Conservation (phyloP, 2,113 vertebrate species). For the Mormoops blainvillei region DNA sequence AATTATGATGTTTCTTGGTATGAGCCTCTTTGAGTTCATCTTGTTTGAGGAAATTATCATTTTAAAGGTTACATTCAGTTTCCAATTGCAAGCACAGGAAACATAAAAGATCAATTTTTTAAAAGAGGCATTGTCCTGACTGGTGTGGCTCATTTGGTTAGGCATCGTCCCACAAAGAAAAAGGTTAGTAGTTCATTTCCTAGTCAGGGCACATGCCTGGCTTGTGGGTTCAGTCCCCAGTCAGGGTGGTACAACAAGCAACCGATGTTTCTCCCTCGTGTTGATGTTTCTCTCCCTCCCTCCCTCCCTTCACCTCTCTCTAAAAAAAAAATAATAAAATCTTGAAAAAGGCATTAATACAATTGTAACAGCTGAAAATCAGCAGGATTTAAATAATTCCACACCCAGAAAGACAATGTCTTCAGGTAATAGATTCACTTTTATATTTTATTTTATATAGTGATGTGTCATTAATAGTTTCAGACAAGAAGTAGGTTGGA, state of each 20-base stretch:
- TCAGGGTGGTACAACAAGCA: too few relatives aligned
- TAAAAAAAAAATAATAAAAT: too few relatives aligned
- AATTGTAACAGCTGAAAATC: not conserved
- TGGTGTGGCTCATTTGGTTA: too few relatives aligned
- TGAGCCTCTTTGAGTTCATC: not conserved
- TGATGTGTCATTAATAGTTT: not conserved
- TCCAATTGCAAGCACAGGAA: not conserved
- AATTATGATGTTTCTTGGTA: not conserved
- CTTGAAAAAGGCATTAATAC: not conserved
- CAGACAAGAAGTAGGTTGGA: not conserved
- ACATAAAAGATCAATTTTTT: not conserved
- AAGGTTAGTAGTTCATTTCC: too few relatives aligned
- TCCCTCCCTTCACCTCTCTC: too few relatives aligned
- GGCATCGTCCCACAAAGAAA: too few relatives aligned
- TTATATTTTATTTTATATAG: not conserved
- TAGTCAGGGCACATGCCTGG: too few relatives aligned
- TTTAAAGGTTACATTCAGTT: not conserved
- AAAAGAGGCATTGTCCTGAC: not conserved
- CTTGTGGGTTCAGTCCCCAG: too few relatives aligned
- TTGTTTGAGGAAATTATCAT: not conserved
- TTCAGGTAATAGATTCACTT: not conserved
- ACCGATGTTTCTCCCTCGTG: too few relatives aligned
- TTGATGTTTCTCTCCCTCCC: too few relatives aligned
- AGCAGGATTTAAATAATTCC: not conserved
- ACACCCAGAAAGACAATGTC: not conserved